Evolutionary conservation across 1,140 invertebrate species (phyloP), one percentile per base, ranked within the genome.

Genomic region (Eupristina koningsbergeri): DNA sequence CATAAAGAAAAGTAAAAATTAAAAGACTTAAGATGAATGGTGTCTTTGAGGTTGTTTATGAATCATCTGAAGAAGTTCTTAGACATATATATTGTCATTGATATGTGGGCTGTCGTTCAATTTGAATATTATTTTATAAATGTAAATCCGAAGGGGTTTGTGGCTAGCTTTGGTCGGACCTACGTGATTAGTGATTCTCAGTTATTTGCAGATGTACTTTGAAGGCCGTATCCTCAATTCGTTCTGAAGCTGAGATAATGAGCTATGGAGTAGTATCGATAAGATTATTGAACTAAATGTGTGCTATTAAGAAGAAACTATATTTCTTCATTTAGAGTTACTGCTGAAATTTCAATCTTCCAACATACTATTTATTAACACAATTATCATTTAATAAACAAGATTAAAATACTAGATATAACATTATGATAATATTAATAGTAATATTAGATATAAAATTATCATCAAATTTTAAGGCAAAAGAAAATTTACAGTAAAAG

Each of bases 181-280:
- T 71, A 3, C 13, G 41, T 17, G 9, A 71, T 5, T n/a, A 71
- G 31, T 36, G 19, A 36, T 67, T 67, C 22, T 17, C n/a, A n/a
- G 22, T 71, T 71, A 71, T 41, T 71, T n/a, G 36, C 29, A 26
- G 29, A 15, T 75, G 50, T 17, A 50, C n/a, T 31, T 50, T 75
- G 73, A 75, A 53, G 73, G 73, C 73, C 47, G 45, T 71, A 71
- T 11, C 67, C 67, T 71, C 67, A 41, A 71, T 71, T 13, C 29
- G 36, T 71, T 41, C 19, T 13, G 5, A 41, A 71, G 67, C 41
- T 8, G 22, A 2, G 67, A 71, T 71, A 71, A 26, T 11, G 7
- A n/a, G 67, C 39, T 36, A 41, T 41, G 36, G 29, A 71, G 36
- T 8, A 71, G 36, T 71, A 71, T 71, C 36, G 67, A 71, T 71